Conservation (phyloP, 2,113 vertebrate species). For the Oophaga pumilio region DNA sequence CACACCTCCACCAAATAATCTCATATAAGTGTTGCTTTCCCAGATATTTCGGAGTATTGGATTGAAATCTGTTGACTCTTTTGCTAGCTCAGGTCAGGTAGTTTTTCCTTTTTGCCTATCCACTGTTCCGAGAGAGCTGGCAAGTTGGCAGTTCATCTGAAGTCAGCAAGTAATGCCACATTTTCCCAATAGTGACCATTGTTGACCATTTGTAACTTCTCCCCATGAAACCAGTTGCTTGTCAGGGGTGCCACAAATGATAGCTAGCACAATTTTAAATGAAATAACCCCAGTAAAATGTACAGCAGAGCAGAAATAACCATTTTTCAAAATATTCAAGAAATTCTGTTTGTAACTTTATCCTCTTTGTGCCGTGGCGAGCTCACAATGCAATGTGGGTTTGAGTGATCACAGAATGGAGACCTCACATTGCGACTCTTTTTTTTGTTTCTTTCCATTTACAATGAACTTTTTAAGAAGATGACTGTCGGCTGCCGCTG, state of each 20-base stretch:
- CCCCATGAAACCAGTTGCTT: not conserved
- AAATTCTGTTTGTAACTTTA: not conserved
- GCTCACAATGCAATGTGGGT: not conserved
- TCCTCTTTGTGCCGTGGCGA: not conserved
- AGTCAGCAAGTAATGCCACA: not conserved
- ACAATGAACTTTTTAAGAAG: constrained; percentile 38
- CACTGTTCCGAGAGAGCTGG: too few species aligned
- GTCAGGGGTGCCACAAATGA: too few species aligned
- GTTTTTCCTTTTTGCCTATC: too few species aligned
- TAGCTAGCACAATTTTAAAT: not conserved
- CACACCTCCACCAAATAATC: too few species aligned
- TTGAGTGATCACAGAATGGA: constrained; percentile 29
- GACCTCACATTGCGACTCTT: not conserved
- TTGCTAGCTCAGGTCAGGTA: too few species aligned
- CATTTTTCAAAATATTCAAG: not conserved
- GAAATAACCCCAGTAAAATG: not conserved
- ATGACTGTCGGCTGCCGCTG: not conserved
- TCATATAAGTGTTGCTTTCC: too few species aligned
- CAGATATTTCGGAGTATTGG: too few species aligned
- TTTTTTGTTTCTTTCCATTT: constrained; percentile 21
- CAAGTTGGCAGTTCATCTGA: not conserved
- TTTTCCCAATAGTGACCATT: not conserved
- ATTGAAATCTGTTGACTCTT: too few species aligned
- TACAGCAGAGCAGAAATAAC: not conserved
- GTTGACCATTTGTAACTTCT: not conserved